phyloP scores from a whole-genome alignment of 2,113 vertebrate genomes.

The Hemichromis elongatus region DNA sequence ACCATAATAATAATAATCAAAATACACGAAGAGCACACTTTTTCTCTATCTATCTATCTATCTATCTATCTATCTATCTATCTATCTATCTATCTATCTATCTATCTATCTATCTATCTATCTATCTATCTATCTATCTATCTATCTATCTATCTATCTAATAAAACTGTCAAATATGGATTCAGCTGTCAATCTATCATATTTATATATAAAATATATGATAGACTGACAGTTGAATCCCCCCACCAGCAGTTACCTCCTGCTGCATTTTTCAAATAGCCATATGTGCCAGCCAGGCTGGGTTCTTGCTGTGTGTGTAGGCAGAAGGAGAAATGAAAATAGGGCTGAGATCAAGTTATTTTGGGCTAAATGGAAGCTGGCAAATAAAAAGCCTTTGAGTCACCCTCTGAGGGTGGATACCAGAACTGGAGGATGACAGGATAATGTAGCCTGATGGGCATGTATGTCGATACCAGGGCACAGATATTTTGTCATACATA shows the following conservation, averaged over 20 bases:
- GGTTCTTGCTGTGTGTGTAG: conserved; percentile 55
- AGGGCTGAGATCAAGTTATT: conserved; percentile 68
- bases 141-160: too few relatives aligned
- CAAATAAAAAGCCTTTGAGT: conserved; percentile 64
- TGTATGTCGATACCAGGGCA: background rate
- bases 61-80: too few relatives aligned
- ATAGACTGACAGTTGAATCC: conserved; percentile 29
- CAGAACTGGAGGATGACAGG: conserved; percentile 29
- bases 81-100: background rate
- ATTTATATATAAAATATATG: background rate
- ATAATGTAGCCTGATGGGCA: background rate
- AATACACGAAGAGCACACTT: background rate
- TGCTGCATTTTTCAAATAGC: conserved; percentile 39
- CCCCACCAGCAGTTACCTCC: conserved; percentile 3
- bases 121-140: background rate
- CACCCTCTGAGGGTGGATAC: conserved; percentile 52
- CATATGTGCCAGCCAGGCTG: conserved; percentile 45
- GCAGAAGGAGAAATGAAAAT: conserved; percentile 64
- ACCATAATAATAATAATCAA: background rate
- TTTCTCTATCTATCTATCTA: background rate
- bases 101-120: too few relatives aligned
- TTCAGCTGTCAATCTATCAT: background rate
- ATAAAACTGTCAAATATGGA: background rate
- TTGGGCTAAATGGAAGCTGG: conserved; percentile 53
- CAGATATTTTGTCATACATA: background rate